Percentiles rank a stretch among this genome's conserved stretches.
phyloP scores from a whole-genome alignment of 1,140 invertebrate species.

The Calliopsis andreniformis region DNA sequence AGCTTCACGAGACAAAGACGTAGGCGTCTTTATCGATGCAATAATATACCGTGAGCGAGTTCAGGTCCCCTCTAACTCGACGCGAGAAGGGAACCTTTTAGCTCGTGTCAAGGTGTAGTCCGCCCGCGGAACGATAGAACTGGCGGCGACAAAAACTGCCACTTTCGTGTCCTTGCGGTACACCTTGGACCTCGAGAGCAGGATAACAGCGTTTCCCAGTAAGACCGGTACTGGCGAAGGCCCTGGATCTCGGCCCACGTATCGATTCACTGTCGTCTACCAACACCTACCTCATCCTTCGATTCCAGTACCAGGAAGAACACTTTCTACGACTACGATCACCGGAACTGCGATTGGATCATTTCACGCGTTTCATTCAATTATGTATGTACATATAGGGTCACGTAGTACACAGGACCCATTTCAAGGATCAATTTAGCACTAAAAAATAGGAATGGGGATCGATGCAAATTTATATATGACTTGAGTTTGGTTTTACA shows the following conservation, averaged over 20 bases:
- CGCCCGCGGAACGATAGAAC: slow-evolving; percentile 22
- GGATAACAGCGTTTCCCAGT: slow-evolving; percentile 59
- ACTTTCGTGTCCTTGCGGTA: slow-evolving; percentile 67
- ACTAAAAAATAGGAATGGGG: no score
- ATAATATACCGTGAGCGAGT: slow-evolving; percentile 63
- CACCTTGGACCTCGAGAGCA: slow-evolving; percentile 58
- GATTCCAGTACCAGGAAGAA: slow-evolving; percentile 51
- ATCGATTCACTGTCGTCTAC: slow-evolving; percentile 34
- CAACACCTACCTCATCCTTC: slow-evolving; percentile 45
- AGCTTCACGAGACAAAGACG: slow-evolving; percentile 52
- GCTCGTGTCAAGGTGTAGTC: slow-evolving; percentile 33
- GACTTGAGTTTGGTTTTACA: no score
- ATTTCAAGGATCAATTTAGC: not conserved
- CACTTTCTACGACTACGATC: slow-evolving; percentile 17
- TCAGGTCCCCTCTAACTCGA: slow-evolving; percentile 29
- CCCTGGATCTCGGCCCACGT: slow-evolving; percentile 58
- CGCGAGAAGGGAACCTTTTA: slow-evolving; percentile 50
- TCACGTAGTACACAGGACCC: not conserved
- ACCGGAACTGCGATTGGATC: slow-evolving; percentile 23
- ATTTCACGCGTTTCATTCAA: slow-evolving; percentile 8
- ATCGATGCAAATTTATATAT: no score
- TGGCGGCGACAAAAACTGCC: slow-evolving; percentile 53
- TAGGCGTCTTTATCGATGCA: slow-evolving; percentile 73
- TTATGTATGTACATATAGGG: no score
- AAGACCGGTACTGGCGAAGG: slow-evolving; percentile 50